phyloP scores from a whole-genome alignment of 2,888 invertebrate genomes.

The Microplitis deprimator region DNA sequence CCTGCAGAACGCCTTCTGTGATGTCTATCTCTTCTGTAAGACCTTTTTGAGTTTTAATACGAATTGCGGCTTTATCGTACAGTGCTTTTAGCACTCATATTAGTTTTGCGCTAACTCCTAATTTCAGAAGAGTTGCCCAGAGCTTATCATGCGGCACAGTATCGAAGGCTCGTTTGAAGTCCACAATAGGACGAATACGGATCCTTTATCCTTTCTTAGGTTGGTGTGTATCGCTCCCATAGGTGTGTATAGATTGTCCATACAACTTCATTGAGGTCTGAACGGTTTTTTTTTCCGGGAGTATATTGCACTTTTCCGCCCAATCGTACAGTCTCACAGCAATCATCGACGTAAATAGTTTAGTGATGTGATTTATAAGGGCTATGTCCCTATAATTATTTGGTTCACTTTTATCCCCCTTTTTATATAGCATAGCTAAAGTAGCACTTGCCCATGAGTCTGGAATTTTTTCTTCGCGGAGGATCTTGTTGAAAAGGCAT shows the following conservation, averaged over 20 bases:
- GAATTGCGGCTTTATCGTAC: conserved; percentile 17
- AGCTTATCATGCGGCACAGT: conserved; percentile 37
- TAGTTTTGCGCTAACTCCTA: conserved; percentile 47
- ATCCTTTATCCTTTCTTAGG: conserved; percentile 5
- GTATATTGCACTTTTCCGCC: conserved; percentile 29
- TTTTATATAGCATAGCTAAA: conserved; percentile 33
- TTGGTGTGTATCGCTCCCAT: conserved; percentile 16
- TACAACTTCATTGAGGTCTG: conserved; percentile 34
- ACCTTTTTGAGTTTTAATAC: conserved; percentile 15
- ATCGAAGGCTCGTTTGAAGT: no score
- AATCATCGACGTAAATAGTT: conserved; percentile 49
- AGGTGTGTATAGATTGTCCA: conserved; percentile 38
- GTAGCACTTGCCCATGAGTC: conserved; percentile 13
- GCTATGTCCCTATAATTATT: conserved; percentile 50
- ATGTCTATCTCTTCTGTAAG: conserved; percentile 15
- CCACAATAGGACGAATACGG: conserved; percentile 2
- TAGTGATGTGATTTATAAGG: conserved; percentile 46
- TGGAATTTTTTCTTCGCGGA: conserved; percentile 13
- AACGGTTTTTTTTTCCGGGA: conserved; percentile 44
- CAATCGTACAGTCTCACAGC: conserved; percentile 41
- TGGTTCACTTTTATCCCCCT: conserved; percentile 12
- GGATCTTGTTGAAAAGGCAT: conserved; percentile 28
- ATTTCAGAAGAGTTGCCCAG: conserved; percentile 42
- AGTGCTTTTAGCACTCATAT: conserved; percentile 38
- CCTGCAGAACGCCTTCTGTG: no score